Percentiles rank a stretch among this genome's conserved stretches.
phyloP scores from a whole-genome alignment of 1,140 invertebrate species.

The Psix sp. region DNA sequence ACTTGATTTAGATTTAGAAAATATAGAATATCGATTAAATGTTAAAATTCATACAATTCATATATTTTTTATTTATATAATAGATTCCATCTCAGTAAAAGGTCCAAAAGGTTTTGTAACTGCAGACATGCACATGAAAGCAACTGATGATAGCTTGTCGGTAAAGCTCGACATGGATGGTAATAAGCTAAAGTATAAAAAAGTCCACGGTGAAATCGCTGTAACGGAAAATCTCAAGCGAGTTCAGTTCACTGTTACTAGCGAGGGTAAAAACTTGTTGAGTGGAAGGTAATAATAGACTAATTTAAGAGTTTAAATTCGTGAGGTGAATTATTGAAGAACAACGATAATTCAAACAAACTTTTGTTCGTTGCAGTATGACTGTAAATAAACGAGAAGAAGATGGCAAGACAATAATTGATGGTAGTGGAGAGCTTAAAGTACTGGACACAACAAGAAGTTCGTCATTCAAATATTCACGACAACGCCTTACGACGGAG shows the following conservation, averaged over 20 bases:
- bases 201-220: constrained; percentile 80
- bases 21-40: neutral
- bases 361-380: constrained; percentile 72
- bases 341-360: no score
- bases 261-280: constrained; percentile 81
- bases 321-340: no score
- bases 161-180: constrained; percentile 82
- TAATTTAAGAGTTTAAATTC: constrained; percentile 14
- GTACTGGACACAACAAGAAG: constrained; percentile 81
- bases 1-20: constrained; percentile 4
- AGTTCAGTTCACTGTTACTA: constrained; percentile 80
- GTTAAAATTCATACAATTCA: no score
- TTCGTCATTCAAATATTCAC: constrained; percentile 84
- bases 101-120: constrained; percentile 70
- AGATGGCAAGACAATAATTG: constrained; percentile 82
- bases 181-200: constrained; percentile 81
- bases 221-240: constrained; percentile 80
- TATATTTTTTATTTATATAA: constrained; percentile 8
- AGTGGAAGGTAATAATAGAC: constrained; percentile 79
- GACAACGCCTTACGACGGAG: constrained; percentile 79
- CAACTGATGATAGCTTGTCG: constrained; percentile 81
- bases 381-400: constrained; percentile 84
- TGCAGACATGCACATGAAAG: constrained; percentile 77
- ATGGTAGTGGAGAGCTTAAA: constrained; percentile 83
- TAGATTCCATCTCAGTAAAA: constrained; percentile 67